Percentiles rank a stretch among this genome's conserved stretches.
Evolutionary conservation across 2,888 invertebrate genomes (phyloP).

Genomic region (Volucella zonaria): DNA sequence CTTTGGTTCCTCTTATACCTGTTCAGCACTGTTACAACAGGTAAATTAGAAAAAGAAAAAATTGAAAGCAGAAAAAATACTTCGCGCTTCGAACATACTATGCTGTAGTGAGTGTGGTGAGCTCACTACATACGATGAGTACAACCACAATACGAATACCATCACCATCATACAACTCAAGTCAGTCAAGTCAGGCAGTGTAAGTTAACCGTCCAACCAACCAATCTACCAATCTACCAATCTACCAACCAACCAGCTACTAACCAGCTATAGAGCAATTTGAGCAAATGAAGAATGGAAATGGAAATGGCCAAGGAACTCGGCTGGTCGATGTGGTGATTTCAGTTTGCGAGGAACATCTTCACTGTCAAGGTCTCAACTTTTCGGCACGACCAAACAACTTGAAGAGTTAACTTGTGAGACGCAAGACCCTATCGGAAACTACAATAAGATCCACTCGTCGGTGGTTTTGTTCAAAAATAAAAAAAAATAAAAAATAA

Average conservation of each 20-base stretch:
- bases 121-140: constrained; percentile 17
- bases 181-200: constrained; percentile 4
- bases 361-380: constrained; percentile 83
- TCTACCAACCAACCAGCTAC: constrained; percentile 29
- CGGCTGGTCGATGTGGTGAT: constrained; percentile 76
- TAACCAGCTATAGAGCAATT: constrained; percentile 47
- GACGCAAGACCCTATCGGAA: background rate
- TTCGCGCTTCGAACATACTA: background rate
- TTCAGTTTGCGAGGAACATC: constrained; percentile 82
- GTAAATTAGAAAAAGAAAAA: constrained; percentile 69
- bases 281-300: constrained; percentile 60
- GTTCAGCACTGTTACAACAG: constrained; percentile 71
- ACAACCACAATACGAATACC: constrained; percentile 34
- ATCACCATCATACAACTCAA: constrained; percentile 8
- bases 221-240: constrained; percentile 1
- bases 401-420: constrained; percentile 35
- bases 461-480: constrained; percentile 49
- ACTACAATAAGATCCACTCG: constrained; percentile 13
- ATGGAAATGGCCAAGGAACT: constrained; percentile 78
- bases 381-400: constrained; percentile 75
- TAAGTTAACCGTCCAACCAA: background rate
- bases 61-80: constrained; percentile 25
- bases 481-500: constrained; percentile 1
- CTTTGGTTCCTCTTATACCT: constrained; percentile 60
- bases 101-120: constrained; percentile 38